Percentiles rank a stretch among this genome's conserved stretches.
Conservation (phyloP, 1,140 invertebrate genomes). For the Orchesella cincta region DNA sequence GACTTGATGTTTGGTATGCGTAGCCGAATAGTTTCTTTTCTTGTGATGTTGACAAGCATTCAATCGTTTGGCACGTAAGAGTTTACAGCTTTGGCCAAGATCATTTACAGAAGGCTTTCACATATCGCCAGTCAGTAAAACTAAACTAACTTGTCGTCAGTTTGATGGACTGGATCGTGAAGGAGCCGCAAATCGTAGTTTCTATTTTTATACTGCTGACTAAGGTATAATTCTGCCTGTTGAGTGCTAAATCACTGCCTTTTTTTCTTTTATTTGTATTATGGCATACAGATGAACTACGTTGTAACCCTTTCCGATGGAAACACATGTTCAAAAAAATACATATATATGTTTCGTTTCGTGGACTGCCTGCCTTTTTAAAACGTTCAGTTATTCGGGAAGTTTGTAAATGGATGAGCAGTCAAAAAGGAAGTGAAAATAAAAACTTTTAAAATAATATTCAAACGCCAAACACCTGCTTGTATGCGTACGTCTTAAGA, state of each 20-base stretch:
- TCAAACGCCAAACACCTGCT: no score
- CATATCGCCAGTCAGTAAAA: not conserved
- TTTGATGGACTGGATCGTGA: constrained; percentile 5
- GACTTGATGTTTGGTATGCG: no score
- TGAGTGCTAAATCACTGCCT: not conserved
- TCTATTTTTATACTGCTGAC: constrained; percentile 12
- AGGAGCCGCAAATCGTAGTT: not conserved
- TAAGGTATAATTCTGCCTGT: not conserved
- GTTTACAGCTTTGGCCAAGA: not conserved
- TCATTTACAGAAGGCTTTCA: not conserved
- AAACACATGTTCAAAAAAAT: no score
- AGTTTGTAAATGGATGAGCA: no score
- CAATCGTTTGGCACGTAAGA: not conserved
- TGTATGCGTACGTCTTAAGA: no score
- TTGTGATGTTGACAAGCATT: not conserved
- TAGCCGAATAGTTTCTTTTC: not conserved
- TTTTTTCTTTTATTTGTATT: not conserved
- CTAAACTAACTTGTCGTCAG: not conserved
- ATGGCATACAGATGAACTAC: no score
- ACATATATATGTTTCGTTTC: no score
- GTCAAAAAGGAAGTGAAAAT: no score
- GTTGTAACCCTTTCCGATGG: no score
- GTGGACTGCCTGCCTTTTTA: no score
- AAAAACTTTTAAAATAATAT: no score
- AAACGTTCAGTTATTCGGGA: no score